Conservation (phyloP, 2,797 vertebrate species). For the Mormyrops boulengeri region DNA sequence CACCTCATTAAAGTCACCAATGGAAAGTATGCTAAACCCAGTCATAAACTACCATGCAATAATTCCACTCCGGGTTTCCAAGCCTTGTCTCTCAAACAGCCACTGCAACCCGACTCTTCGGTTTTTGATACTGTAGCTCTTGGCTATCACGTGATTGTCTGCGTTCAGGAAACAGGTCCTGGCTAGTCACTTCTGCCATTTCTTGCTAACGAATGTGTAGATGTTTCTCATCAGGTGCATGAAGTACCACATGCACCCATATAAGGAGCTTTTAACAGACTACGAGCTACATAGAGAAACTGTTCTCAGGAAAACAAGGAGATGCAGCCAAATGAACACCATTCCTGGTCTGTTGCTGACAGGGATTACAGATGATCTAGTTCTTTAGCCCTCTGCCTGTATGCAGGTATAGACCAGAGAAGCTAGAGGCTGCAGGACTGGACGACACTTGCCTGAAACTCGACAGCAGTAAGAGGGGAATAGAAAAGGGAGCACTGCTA, state of each 20-base stretch:
- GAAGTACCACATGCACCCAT: not conserved
- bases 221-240: not conserved
- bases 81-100: not conserved
- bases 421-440: not conserved
- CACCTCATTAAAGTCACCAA: not conserved
- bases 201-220: not conserved
- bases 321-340: not conserved
- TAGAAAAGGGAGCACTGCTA: constrained; percentile 26
- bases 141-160: not conserved
- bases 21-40: not conserved
- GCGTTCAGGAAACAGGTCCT: not conserved
- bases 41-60: not conserved
- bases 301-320: not conserved
- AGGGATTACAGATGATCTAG: not conserved
- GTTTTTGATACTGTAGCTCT: not conserved
- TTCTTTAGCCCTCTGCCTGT: not conserved
- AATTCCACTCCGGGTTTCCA: not conserved
- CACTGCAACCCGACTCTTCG: not conserved
- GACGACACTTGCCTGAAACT: constrained; percentile 16
- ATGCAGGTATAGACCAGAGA: not conserved
- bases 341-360: not conserved
- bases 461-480: constrained; percentile 29
- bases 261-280: not conserved
- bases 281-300: not conserved
- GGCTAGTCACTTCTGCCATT: not conserved